These are phyloP conservation scores for Halcyon badia DNA, from an alignment of 2,797 vertebrate species.

Conservation along the genomic window DNA sequence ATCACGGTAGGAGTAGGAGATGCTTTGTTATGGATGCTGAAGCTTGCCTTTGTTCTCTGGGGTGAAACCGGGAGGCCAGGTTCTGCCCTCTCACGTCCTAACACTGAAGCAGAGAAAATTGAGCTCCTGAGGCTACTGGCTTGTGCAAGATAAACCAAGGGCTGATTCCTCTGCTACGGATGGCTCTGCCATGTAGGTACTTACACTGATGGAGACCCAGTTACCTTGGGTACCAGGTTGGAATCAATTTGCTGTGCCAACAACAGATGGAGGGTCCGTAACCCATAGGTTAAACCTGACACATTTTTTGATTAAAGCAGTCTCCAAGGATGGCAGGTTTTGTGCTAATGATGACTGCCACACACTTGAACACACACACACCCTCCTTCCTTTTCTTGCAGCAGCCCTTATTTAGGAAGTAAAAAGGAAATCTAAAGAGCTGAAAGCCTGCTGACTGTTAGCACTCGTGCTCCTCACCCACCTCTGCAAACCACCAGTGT, in stretches of 20 bases:
- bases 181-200: background rate
- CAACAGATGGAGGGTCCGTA: background rate
- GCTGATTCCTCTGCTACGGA: background rate
- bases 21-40: background rate
- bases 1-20: accelerated
- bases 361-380: background rate
- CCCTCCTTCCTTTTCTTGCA: background rate
- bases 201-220: background rate
- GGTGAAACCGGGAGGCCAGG: background rate
- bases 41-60: background rate
- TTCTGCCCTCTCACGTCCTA: background rate
- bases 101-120: background rate
- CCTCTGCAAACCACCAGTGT: background rate
- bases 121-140: background rate
- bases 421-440: background rate
- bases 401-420: background rate
- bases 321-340: background rate
- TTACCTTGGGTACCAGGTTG: background rate
- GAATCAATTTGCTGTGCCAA: background rate
- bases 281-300: background rate
- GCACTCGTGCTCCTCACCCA: background rate
- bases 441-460: background rate
- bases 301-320: background rate
- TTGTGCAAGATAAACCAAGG: background rate
- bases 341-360: background rate